phyloP scores from a whole-genome alignment of 2,888 invertebrate genomes.

The Ochropleura plecta region DNA sequence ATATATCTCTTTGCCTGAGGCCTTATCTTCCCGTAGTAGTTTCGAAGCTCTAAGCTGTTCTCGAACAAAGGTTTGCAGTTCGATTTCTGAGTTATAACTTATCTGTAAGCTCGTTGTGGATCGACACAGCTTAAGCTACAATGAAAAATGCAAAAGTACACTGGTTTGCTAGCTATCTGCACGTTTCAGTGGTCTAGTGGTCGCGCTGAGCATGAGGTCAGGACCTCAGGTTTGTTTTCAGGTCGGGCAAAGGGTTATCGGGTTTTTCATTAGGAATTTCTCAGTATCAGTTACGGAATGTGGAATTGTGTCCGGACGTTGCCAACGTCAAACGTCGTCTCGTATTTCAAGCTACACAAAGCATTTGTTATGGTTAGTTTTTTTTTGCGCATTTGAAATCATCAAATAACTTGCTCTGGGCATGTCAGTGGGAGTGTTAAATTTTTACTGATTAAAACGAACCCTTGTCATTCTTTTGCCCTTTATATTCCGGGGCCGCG shows the following conservation, averaged over 20 bases:
- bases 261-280: background rate
- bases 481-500: no score
- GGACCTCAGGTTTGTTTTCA: background rate
- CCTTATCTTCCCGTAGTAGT: conserved; percentile 28
- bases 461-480: no score
- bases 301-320: background rate
- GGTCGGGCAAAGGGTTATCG: background rate
- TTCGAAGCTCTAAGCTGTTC: conserved; percentile 33
- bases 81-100: conserved; percentile 25
- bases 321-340: no score
- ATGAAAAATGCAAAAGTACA: background rate
- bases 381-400: no score
- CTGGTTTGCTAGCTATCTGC: background rate
- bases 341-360: no score
- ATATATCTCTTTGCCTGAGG: conserved; percentile 16
- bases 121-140: background rate
- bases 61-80: conserved; percentile 35
- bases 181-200: background rate
- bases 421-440: no score
- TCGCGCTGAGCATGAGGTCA: background rate
- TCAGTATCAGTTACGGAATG: background rate
- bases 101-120: conserved; percentile 14
- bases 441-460: no score
- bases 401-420: no score
- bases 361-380: no score